Base-by-base conservation (phyloP, 2,888 invertebrate species). In the Sarcophaga variegata region DNA sequence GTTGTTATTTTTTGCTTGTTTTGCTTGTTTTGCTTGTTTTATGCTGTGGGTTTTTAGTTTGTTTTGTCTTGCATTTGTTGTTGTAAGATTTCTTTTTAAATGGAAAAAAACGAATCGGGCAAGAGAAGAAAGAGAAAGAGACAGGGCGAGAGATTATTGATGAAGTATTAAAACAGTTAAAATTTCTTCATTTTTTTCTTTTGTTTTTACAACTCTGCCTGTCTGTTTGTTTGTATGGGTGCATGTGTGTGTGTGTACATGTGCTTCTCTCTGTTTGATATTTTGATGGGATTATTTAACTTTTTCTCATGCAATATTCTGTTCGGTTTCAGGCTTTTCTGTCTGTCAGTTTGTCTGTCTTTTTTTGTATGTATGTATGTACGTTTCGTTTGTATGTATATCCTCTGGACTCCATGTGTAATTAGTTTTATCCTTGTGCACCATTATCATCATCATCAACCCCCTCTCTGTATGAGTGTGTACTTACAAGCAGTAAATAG, bases 21-120 rank as follows among this genome's bases (percentile, higher is more conserved):
- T 72, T 84, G 49, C 59, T 71, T 70, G 22, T 20, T 27, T 37
- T 79, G 69, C 62, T 14, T 62, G 20, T 76, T 69, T 63, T 54
- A 10, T 59, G 17, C 66, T 37, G 37, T 37, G 64, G 64, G n/a
- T 49, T 10, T 10, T 67, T 64, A 11, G 63, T 67, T 59, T 8
- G n/a, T 62, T 71, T 71, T 54, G 54, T 54, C 20, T 67, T 77
- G 47, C 14, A 27, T 14, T 62, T 85, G 64, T 62, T 77, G 63
- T 81, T 83, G 77, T 81, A 87, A 47, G 83, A 83, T 84, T 79
- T 84, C 87, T 76, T 83, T 75, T 54, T 14, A 17, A 54, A 4
- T 12, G 12, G 14, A 14, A 54, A 54, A 12, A 54, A 17, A 54
- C 54, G 54, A 17, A 17, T 3, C 14, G 14, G 5, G 4, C 12